Evolutionary conservation across 2,888 invertebrate species (phyloP), one percentile per base, ranked within the genome.

Genomic region (Hydroisotoma schaefferi): DNA sequence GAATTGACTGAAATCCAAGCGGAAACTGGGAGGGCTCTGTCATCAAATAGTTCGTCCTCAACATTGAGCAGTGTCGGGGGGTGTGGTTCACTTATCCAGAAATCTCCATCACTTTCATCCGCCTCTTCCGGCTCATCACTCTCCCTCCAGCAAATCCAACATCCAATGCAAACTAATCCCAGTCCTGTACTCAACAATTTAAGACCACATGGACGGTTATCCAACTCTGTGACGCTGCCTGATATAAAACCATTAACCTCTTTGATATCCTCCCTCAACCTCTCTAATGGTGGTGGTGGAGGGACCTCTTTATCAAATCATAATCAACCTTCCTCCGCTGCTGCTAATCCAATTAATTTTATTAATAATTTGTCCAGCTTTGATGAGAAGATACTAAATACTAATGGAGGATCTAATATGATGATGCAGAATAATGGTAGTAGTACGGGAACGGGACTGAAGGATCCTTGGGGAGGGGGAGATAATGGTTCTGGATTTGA

Each of bases 161-260:
- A 26, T 12, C 48, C 49, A 22, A 54, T 53, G n/a, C 63, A 68
- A 38, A 67, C 59, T 46, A 64, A 65, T 63, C 71, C 71, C 43
- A 68, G 67, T 61, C 71, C 71, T 29, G 26, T 66, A 23, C 51
- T 70, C 33, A 71, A 70, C 56, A 71, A 69, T 51, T 53, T 65
- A 40, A 55, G 70, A 27, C 43, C 51, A 27, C 46, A 59, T 27
- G 65, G 61, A 60, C 68, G 70, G 22, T 62, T 72, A 10, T 67
- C 68, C 20, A 69, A 63, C 59, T 72, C 72, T 12, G 59, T 65
- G n/a, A 72, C 72, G 6, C 55, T 69, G 47, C 74, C 76, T 29
- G 76, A 77, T 55, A 75, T 76, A 38, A 77, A 77, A 66, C 78
- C 78, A 22, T 70, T 78, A 56, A 74, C 76, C 48, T 73, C 76